Conservation (phyloP, 2,797 vertebrate species). For the Danio tinwini region DNA sequence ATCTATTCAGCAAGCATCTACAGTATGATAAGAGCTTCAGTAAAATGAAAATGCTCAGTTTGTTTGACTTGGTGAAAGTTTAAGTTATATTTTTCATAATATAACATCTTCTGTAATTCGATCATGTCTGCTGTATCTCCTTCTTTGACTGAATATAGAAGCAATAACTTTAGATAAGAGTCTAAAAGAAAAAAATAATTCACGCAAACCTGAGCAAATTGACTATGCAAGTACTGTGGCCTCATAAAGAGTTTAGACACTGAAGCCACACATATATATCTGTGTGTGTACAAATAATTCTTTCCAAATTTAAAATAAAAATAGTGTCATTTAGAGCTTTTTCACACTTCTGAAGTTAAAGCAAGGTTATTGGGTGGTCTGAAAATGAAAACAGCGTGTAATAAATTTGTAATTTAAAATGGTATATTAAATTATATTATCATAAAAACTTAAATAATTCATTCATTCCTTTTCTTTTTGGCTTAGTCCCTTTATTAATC, state of each 20-base stretch:
- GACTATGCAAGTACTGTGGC: constrained; percentile 12
- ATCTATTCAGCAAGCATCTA: background rate
- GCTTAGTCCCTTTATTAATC: no score
- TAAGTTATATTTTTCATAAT: background rate
- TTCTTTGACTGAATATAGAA: constrained; percentile 10
- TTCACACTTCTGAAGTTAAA: no score
- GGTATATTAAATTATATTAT: no score
- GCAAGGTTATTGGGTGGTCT: no score
- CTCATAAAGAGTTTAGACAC: background rate
- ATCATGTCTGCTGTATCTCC: background rate
- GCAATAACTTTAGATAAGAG: constrained; percentile 15
- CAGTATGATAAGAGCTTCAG: background rate
- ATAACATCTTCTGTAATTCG: background rate
- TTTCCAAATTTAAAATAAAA: no score
- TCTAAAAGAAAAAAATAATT: constrained; percentile 3
- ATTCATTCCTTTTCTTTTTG: no score
- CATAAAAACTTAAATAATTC: no score
- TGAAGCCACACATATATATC: background rate
- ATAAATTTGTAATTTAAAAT: no score
- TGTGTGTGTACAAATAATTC: no score
- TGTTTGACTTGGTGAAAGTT: background rate
- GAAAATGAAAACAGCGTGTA: no score
- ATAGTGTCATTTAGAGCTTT: no score
- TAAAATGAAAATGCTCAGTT: background rate
- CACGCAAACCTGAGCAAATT: constrained; percentile 7